These are phyloP conservation scores for Brachirus orientalis DNA, from an alignment of 2,113 vertebrate species.

Conservation along the genomic window DNA sequence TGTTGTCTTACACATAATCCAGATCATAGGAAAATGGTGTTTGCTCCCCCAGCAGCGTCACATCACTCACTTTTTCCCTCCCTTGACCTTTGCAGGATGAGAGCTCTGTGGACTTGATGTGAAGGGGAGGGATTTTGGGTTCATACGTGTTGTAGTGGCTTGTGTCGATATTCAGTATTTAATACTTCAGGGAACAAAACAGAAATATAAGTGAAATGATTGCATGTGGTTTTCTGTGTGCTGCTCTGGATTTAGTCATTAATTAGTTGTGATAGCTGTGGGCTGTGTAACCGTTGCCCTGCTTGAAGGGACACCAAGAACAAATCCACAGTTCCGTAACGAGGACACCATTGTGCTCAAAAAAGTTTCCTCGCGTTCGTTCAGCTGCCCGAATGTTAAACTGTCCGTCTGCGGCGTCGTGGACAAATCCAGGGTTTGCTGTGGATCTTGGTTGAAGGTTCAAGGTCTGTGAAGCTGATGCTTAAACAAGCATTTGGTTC, in stretches of 20 bases:
- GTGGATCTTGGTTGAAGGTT: neutral
- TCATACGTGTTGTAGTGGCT: too few relatives aligned
- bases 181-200: slow-evolving; percentile 8
- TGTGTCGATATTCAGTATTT: too few relatives aligned
- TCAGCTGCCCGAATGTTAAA: neutral
- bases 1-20: slow-evolving; percentile 63
- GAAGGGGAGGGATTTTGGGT: neutral
- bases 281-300: slow-evolving; percentile 11
- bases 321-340: slow-evolving; percentile 23
- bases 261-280: slow-evolving; percentile 30
- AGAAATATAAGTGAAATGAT: too few relatives aligned
- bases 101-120: slow-evolving; percentile 31
- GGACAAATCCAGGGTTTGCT: neutral
- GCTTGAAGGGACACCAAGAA: slow-evolving; percentile 35
- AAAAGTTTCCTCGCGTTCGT: neutral
- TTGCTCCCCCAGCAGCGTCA: slow-evolving; percentile 46
- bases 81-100: slow-evolving; percentile 62
- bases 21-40: slow-evolving; percentile 59
- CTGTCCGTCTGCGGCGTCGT: neutral
- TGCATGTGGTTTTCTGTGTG: neutral
- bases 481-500: neutral
- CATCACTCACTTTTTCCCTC: slow-evolving; percentile 63
- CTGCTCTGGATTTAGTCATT: slow-evolving; percentile 8
- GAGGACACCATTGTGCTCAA: neutral
- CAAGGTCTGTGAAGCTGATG: neutral